A percentile compares a stretch with the other conserved stretches of the same genome.
phyloP scores from a whole-genome alignment of 2,888 invertebrate genomes.

The Phrixothrix hirtus region DNA sequence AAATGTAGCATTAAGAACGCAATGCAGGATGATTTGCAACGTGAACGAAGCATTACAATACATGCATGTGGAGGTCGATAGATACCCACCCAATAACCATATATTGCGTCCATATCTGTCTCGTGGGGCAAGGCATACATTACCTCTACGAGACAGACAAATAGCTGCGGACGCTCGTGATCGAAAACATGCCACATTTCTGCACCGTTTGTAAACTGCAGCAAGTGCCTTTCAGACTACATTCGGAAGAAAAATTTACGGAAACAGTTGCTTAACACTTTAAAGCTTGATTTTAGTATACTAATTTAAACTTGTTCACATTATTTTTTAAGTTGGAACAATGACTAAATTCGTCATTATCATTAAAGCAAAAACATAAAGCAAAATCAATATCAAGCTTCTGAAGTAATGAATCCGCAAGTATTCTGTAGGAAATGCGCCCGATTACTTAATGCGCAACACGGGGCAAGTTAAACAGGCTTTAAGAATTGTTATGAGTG shows the following conservation, averaged over 20 bases:
- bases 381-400: no score
- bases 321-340: no score
- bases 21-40: constrained; percentile 47
- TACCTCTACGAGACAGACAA: constrained; percentile 50
- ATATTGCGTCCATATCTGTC: constrained; percentile 53
- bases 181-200: constrained; percentile 32
- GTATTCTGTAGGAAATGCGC: constrained; percentile 5
- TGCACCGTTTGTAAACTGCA: constrained; percentile 27
- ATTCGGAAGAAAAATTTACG: constrained; percentile 11
- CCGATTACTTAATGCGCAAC: constrained; percentile 15
- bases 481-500: constrained; percentile 22
- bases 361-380: no score
- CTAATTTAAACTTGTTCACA: no score
- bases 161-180: constrained; percentile 42
- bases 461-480: constrained; percentile 15
- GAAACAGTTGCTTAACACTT: no score
- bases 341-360: no score
- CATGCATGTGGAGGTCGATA: constrained; percentile 49
- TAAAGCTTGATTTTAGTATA: no score
- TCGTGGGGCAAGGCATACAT: constrained; percentile 48
- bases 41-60: constrained; percentile 46
- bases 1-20: constrained; percentile 30
- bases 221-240: constrained; percentile 20
- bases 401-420: no score
- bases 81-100: constrained; percentile 54